Evolutionary conservation across 2,888 invertebrate species (phyloP), one percentile per base, ranked within the genome.

Genomic region (Ochropleura leucogaster): DNA sequence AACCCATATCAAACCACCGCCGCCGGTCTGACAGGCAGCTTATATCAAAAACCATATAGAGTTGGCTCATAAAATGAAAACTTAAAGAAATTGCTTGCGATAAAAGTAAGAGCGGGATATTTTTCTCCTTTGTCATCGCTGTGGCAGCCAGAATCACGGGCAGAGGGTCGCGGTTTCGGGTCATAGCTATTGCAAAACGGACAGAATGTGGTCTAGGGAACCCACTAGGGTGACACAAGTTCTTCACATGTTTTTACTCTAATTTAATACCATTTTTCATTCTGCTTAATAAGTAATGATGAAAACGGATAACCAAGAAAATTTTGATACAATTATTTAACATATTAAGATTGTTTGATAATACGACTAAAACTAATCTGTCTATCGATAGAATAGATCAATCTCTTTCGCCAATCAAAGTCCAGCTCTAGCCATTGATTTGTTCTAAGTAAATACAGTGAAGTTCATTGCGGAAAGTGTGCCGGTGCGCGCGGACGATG

Each of bases 381-480:
- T 65, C n/a, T 18, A 18, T 16, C 47, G 49, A 55, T 10, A 9
- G 49, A 16, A 76, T 60, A 44, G n/a, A 64, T 71, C n/a, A 71
- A 51, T 62, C 44, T 51, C 20, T 59, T 62, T n/a, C 10, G 55
- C 20, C 70, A 49, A 65, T 72, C 62, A 78, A 55, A 51, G 40
- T 70, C 20, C 53, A 63, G 20, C 60, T 63, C 59, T 44, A 59
- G 51, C 49, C 57, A 71, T 83, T 83, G 80, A 85, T 88, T 89
- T 87, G 72, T 79, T 84, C 84, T 72, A 80, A 86, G 90, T 88
- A 90, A 91, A 90, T 87, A 89, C 87, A 78, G 74, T 83, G 80
- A 88, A 84, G 84, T 85, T 86, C 82, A 81, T 82, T 82, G 79
- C 83, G 66, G 88, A 76, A 88, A 90, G 86, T 83, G 86, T 82